Conservation (phyloP, 2,888 invertebrate species). For the Drosophila imparisetae region DNA sequence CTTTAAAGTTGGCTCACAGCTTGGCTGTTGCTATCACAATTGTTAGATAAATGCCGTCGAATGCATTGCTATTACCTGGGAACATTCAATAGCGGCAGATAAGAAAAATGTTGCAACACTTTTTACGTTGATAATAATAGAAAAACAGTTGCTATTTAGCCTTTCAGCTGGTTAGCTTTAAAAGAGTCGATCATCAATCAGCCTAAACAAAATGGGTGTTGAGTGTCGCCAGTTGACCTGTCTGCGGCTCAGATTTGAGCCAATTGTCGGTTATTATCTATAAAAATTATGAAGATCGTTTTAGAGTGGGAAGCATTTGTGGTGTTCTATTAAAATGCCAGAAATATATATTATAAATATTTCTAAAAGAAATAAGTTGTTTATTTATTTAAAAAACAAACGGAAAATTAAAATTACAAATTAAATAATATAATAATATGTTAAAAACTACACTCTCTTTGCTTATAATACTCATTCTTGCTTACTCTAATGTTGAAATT, state of each 20-base stretch:
- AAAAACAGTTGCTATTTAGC: background rate
- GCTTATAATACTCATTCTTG: too few species aligned
- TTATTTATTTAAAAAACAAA: background rate
- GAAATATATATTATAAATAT: background rate
- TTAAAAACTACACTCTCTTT: too few species aligned
- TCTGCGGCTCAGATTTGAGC: background rate
- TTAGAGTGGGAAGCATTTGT: background rate
- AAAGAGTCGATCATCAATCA: slow-evolving; percentile 45
- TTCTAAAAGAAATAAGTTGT: background rate
- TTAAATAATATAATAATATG: background rate
- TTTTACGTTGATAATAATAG: slow-evolving; percentile 12
- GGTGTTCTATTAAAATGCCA: background rate
- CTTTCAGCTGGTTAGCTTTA: background rate
- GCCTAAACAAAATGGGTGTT: background rate
- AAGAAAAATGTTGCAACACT: slow-evolving; percentile 7
- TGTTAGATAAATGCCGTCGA: slow-evolving; percentile 35
- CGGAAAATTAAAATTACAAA: background rate
- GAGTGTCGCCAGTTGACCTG: slow-evolving; percentile 9
- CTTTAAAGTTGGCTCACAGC: slow-evolving; percentile 27
- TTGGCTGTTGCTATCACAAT: slow-evolving; percentile 21
- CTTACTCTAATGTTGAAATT: accelerated
- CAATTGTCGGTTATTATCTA: background rate
- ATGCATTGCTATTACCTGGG: slow-evolving; percentile 17
- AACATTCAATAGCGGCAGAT: slow-evolving; percentile 14
- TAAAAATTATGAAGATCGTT: background rate